Evolutionary conservation across 2,113 vertebrate genomes (phyloP).

Genomic region (Eudyptes chrysolophus): DNA sequence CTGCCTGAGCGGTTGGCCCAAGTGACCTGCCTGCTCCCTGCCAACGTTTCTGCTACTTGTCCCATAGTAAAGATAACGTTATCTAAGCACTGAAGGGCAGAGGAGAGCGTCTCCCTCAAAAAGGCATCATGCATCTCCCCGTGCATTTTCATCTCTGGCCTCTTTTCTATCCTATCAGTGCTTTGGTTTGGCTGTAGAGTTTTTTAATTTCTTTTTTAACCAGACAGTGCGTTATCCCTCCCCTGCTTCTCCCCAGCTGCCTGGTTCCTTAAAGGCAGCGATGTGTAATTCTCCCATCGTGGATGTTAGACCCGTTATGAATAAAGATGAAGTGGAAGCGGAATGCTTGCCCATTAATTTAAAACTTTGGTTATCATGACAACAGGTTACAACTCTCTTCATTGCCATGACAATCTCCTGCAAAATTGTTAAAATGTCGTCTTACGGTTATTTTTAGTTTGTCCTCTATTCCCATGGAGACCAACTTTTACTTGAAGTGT

Average conservation of each 20-base stretch:
- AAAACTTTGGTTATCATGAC: constrained; percentile 52
- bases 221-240: not conserved
- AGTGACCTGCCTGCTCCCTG: not conserved
- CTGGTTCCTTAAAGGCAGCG: not conserved
- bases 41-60: not conserved
- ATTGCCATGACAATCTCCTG: constrained; percentile 61
- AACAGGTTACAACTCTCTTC: constrained; percentile 54
- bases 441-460: constrained; percentile 58
- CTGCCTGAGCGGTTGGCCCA: not conserved
- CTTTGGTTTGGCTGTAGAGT: not conserved
- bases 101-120: not conserved
- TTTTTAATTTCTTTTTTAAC: not conserved
- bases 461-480: constrained; percentile 64
- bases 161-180: rapidly evolving
- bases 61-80: not conserved
- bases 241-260: not conserved
- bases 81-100: not conserved
- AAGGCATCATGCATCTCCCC: not conserved
- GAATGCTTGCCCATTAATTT: constrained; percentile 23
- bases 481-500: constrained; percentile 32
- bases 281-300: not conserved
- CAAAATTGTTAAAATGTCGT: not conserved
- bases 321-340: constrained; percentile 9
- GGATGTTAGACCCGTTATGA: not conserved
- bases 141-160: not conserved